Evolutionary conservation across 2,888 invertebrate species (phyloP), one percentile per base, ranked within the genome.

Genomic region (Acleris holmiana): DNA sequence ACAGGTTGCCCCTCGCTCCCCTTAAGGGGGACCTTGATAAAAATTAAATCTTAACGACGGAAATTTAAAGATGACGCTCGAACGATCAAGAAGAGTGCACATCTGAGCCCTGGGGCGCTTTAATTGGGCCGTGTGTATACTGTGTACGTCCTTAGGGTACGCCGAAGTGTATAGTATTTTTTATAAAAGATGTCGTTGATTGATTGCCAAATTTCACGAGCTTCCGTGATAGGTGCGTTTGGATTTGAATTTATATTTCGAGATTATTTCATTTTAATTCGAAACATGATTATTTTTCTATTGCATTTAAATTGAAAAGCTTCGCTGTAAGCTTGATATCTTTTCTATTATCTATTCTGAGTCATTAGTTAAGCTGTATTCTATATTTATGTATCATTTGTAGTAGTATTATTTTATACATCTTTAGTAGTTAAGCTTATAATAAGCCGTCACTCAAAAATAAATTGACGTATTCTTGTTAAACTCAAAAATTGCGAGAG

Each of bases 21-120:
- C 70, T 67, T 68, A 72, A 77, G 77, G 82, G 80, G 80, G 77
- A 74, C 82, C 85, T 86, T 89, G 89, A 87, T 92, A 91, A 90
- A 92, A 92, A 92, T 92, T 92, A 92, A 92, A 92, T 92, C 92
- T 92, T 92, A 92, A 91, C 92, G 89, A 89, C 91, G 92, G 91
- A 92, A 92, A 92, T 92, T 92, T 92, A 91, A 91, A 92, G 92
- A 92, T 89, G 92, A 91, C 89, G 92, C 92, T 91, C 85, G 77
- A 91, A 79, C 89, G 92, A 92, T 92, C 92, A 92, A 92, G 92
- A 89, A 89, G 89, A 91, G 90, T 88, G 89, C 85, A 82, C 91
- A 91, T 89, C 92, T 92, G 91, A 91, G 91, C 80, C 89, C 82
- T 70, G 80, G 88, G 90, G 88, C 79, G 83, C 76, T 84, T 89